Percentiles rank a stretch among this genome's conserved stretches.
Conservation (phyloP, 2,888 invertebrate genomes). For the Synergus umbraculus region DNA sequence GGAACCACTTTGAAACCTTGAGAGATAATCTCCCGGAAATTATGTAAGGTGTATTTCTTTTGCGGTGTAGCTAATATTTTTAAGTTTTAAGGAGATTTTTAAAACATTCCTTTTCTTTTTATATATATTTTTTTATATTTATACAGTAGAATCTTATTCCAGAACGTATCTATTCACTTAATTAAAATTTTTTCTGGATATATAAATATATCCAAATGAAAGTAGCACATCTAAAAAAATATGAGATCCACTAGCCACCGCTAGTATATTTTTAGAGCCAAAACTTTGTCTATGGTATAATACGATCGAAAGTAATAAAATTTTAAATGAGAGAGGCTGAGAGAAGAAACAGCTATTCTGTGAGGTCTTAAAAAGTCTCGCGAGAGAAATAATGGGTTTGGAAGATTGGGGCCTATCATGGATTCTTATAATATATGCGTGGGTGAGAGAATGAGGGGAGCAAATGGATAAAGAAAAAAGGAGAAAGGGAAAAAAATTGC, state of each 20-base stretch:
- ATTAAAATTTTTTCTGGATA: neutral
- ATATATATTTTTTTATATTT: neutral
- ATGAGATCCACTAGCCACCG: neutral
- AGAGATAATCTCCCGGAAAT: neutral
- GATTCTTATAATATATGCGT: conserved; percentile 28
- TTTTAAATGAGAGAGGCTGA: neutral
- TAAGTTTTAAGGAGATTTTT: neutral
- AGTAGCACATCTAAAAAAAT: neutral
- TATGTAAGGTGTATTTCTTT: neutral
- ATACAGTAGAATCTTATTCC: neutral
- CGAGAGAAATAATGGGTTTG: conserved; percentile 7
- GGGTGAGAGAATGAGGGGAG: conserved; percentile 28
- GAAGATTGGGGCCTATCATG: conserved; percentile 5
- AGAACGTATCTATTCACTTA: neutral
- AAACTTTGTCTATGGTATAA: neutral
- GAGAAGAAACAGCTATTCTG: neutral
- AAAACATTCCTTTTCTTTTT: neutral
- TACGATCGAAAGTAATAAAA: neutral
- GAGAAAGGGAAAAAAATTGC: conserved; percentile 23
- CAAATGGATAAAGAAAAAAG: conserved; percentile 35
- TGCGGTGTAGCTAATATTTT: neutral
- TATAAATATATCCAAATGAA: neutral
- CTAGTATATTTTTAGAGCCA: neutral
- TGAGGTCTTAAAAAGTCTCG: conserved; percentile 8
- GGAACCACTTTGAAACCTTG: neutral